These are phyloP conservation scores for Centroberyx gerrardi DNA, from an alignment of 2,797 vertebrate species.

Conservation along the genomic window DNA sequence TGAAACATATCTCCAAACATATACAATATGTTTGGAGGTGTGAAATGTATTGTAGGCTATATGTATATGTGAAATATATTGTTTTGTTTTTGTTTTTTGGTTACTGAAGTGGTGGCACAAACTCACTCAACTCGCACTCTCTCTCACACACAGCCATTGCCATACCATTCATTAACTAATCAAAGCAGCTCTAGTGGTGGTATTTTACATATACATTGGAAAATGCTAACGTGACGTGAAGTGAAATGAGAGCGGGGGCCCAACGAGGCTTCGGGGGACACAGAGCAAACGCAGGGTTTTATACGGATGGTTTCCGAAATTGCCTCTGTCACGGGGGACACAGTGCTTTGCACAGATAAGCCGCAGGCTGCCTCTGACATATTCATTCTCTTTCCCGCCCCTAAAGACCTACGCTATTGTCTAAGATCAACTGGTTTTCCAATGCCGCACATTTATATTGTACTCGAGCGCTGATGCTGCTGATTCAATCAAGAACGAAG, in stretches of 20 bases:
- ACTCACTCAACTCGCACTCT: no score
- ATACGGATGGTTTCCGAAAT: slow-evolving; percentile 55
- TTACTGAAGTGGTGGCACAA: no score
- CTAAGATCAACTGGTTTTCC: slow-evolving; percentile 40
- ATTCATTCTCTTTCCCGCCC: slow-evolving; percentile 47
- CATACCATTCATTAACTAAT: no score
- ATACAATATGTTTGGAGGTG: neutral
- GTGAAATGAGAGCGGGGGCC: slow-evolving; percentile 46
- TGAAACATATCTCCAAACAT: neutral
- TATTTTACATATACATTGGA: slow-evolving; percentile 32
- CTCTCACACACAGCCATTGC: no score
- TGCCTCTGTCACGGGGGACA: slow-evolving; percentile 41
- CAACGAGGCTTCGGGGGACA: slow-evolving; percentile 44
- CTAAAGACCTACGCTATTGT: slow-evolving; percentile 32
- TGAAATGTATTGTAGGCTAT: no score
- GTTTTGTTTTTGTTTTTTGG: no score
- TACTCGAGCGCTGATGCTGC: slow-evolving; percentile 53
- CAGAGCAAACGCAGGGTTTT: slow-evolving; percentile 44
- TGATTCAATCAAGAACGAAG: slow-evolving; percentile 62
- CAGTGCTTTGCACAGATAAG: slow-evolving; percentile 55
- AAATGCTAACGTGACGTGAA: slow-evolving; percentile 32
- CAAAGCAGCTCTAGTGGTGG: neutral
- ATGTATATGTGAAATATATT: no score
- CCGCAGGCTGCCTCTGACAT: slow-evolving; percentile 59
- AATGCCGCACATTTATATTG: slow-evolving; percentile 57